A percentile compares a stretch with the other conserved stretches of the same genome.
phyloP scores from a whole-genome alignment of 2,113 vertebrate genomes.

The Chelonoidis abingdonii region DNA sequence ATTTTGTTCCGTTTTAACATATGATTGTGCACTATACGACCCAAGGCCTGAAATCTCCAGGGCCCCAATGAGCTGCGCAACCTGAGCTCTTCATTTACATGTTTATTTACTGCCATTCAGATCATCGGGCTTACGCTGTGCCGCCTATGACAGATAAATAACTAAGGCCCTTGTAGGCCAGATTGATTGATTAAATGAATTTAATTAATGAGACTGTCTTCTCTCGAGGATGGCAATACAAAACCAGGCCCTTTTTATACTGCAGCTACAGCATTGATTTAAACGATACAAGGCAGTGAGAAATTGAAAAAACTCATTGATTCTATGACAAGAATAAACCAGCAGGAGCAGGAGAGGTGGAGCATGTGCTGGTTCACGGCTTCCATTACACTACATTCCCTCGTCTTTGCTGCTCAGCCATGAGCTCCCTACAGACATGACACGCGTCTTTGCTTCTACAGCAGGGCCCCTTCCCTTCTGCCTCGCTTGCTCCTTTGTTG shows the following conservation, averaged over 20 bases:
- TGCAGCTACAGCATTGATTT: slow-evolving; percentile 23
- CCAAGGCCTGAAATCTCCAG: slow-evolving; percentile 29
- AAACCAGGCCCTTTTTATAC: slow-evolving; percentile 23
- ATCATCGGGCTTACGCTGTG: slow-evolving; percentile 21
- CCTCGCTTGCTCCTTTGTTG: not conserved
- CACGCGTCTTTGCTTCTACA: rapidly evolving
- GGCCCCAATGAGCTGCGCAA: slow-evolving; percentile 46
- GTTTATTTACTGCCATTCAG: slow-evolving; percentile 70
- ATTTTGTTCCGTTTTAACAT: slow-evolving; percentile 41
- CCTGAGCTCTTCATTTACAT: slow-evolving; percentile 65
- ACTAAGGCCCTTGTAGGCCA: slow-evolving; percentile 59
- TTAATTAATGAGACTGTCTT: slow-evolving; percentile 63
- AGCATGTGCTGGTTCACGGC: not conserved
- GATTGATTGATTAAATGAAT: slow-evolving; percentile 73
- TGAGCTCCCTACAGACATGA: rapidly evolving
- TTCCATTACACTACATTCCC: rapidly evolving
- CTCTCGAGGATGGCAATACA: slow-evolving; percentile 53
- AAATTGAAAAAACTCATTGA: slow-evolving; percentile 4
- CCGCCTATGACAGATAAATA: slow-evolving; percentile 67
- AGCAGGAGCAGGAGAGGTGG: not conserved
- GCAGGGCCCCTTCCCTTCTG: not conserved
- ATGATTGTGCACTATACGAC: slow-evolving; percentile 12
- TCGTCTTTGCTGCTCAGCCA: not conserved
- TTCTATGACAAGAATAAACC: not conserved
- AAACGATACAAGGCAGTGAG: slow-evolving; percentile 5